Conservation (phyloP, 2,113 vertebrate species). For the Numenius arquata region DNA sequence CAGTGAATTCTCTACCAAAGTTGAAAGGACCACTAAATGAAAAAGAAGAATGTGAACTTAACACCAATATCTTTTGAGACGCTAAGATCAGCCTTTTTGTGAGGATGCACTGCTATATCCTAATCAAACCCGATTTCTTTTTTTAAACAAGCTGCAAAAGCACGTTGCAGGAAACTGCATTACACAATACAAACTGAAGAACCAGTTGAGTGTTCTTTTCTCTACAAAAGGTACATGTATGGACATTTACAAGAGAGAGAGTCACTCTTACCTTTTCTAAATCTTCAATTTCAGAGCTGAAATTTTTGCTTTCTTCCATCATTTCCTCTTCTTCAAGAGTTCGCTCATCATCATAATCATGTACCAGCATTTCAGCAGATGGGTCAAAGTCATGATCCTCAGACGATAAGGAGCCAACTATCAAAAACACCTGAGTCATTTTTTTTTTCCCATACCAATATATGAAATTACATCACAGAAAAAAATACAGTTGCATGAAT, state of each 20-base stretch:
- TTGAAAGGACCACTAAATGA: background rate
- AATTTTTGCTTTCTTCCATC: slow-evolving; percentile 90
- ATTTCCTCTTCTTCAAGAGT: slow-evolving; percentile 97
- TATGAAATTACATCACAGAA: background rate
- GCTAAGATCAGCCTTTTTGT: background rate
- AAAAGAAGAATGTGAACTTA: background rate
- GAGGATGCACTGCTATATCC: background rate
- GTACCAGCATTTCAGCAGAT: slow-evolving; percentile 96
- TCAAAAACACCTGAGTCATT: slow-evolving; percentile 19
- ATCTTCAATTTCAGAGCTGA: slow-evolving; percentile 94
- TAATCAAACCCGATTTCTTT: background rate
- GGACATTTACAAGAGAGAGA: background rate
- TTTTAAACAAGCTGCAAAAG: background rate
- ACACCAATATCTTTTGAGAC: background rate
- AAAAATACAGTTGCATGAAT: background rate
- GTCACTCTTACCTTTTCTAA: slow-evolving; percentile 87
- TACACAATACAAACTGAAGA: background rate
- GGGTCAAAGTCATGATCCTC: slow-evolving; percentile 99
- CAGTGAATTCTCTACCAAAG: background rate
- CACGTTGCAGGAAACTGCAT: background rate
- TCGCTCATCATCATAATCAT: slow-evolving; percentile 95
- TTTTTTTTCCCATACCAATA: background rate
- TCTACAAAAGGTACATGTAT: background rate
- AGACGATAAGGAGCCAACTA: slow-evolving; percentile 97
- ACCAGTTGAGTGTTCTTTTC: background rate